A percentile compares a stretch with the other conserved stretches of the same genome.
phyloP scores from a whole-genome alignment of 2,113 vertebrate species.

The Ploceus nigricollis region DNA sequence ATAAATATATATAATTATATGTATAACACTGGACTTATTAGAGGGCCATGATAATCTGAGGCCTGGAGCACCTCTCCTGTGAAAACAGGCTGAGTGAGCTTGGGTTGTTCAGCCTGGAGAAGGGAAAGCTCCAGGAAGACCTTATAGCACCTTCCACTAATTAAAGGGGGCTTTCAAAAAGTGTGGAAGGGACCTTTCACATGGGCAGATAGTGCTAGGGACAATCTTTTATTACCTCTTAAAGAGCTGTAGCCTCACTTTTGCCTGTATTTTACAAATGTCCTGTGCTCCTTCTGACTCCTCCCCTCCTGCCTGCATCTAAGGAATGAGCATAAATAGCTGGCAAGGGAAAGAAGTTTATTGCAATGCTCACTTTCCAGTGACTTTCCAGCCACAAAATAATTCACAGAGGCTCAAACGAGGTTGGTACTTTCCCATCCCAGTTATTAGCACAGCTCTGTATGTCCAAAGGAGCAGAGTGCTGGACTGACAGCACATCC shows the following conservation, averaged over 20 bases:
- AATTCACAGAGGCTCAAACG: neutral
- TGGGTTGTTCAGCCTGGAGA: neutral
- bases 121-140: neutral
- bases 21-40: neutral
- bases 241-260: neutral
- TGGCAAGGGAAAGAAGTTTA: neutral
- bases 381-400: neutral
- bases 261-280: neutral
- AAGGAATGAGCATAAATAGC: neutral
- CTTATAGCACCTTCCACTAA: neutral
- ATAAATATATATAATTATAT: neutral
- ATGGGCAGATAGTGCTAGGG: neutral
- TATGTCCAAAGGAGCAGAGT: neutral
- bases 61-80: neutral
- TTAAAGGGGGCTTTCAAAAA: neutral
- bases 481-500: neutral
- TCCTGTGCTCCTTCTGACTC: neutral
- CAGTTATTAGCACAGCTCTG: neutral
- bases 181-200: neutral
- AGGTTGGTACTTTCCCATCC: neutral
- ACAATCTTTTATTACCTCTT: neutral
- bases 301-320: neutral
- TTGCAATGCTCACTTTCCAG: neutral
- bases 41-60: neutral
- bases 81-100: neutral